These are phyloP conservation scores for Rambutsinella grinnellia DNA, from an alignment of 2,888 invertebrate genomes.

Conservation along the genomic window DNA sequence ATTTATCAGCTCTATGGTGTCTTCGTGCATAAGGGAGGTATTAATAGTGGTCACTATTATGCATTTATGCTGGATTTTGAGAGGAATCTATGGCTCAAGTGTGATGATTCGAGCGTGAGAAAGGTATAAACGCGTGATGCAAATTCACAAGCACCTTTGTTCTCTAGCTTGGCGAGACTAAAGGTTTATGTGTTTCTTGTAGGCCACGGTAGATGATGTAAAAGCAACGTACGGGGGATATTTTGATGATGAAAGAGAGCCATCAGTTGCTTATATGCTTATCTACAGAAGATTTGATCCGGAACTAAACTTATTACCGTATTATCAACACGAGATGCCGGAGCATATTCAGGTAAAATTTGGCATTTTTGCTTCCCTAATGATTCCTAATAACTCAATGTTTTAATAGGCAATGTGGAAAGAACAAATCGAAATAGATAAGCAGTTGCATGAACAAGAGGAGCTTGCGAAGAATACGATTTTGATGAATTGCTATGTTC, in stretches of 20 bases:
- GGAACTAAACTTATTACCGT: slow-evolving; percentile 75
- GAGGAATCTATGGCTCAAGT: slow-evolving; percentile 85
- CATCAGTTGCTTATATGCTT: slow-evolving; percentile 88
- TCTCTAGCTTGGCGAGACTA: background rate
- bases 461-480: slow-evolving; percentile 76
- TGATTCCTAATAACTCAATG: background rate
- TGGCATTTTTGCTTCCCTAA: background rate
- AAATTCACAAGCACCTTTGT: background rate
- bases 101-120: slow-evolving; percentile 87
- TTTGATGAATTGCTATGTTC: slow-evolving; percentile 68
- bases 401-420: slow-evolving; percentile 73
- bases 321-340: slow-evolving; percentile 80
- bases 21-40: slow-evolving; percentile 93
- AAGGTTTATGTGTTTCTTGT: slow-evolving; percentile 45
- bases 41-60: slow-evolving; percentile 91
- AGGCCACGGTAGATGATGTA: slow-evolving; percentile 86
- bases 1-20: slow-evolving; percentile 90
- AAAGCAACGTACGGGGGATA: slow-evolving; percentile 86
- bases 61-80: slow-evolving; percentile 88
- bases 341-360: slow-evolving; percentile 74
- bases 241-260: slow-evolving; percentile 68
- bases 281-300: slow-evolving; percentile 86
- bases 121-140: slow-evolving; percentile 71
- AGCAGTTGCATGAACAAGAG: slow-evolving; percentile 74
- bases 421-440: slow-evolving; percentile 78